These are phyloP conservation scores for Platycnemis pennipes DNA, from an alignment of 2,888 invertebrate species.

Conservation along the genomic window DNA sequence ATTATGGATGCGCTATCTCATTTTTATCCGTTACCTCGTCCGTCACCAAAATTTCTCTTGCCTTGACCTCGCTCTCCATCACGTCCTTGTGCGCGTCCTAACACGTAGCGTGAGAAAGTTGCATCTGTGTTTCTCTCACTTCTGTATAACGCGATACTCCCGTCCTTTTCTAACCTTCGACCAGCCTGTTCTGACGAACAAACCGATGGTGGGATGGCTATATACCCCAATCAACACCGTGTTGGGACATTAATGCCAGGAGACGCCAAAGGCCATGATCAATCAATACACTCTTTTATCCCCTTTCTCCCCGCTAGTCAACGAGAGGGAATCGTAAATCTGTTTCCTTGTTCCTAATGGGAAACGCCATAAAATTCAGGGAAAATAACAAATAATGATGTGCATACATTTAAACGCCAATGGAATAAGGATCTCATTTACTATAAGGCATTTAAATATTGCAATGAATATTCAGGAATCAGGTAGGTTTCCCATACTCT, in stretches of 20 bases:
- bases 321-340: not conserved
- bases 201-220: not conserved
- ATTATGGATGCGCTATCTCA: not conserved
- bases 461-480: too few relatives aligned
- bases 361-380: not conserved
- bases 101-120: not conserved
- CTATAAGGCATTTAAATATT: too few relatives aligned
- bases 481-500: too few relatives aligned
- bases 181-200: not conserved
- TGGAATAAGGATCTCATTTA: too few relatives aligned
- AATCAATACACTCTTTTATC: not conserved
- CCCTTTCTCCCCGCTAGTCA: not conserved
- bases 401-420: too few relatives aligned
- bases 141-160: not conserved
- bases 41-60: not conserved
- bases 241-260: constrained; percentile 13
- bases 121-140: not conserved
- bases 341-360: not conserved
- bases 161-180: not conserved
- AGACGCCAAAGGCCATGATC: not conserved
- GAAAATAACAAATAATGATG: too few relatives aligned
- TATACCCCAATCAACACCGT: constrained; percentile 15
- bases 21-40: not conserved
- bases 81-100: not conserved
- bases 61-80: not conserved